Base-by-base conservation (phyloP, 2,888 invertebrate genomes). In the Elysia crispata region DNA sequence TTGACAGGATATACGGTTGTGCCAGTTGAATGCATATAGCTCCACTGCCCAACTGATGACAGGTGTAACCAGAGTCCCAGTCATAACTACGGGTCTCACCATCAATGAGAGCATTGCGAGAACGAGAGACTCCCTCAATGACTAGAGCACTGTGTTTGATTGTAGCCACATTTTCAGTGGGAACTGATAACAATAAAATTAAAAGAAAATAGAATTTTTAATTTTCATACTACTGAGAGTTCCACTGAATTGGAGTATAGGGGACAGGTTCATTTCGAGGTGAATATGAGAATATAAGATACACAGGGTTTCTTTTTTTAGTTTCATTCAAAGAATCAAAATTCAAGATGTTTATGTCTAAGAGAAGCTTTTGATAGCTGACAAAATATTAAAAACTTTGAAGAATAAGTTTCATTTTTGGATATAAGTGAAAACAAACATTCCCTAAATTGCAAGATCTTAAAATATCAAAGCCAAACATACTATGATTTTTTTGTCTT, bases 41-140 rank as follows among this genome's bases (percentile, higher is more conserved):
- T 81, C 99, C 98, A 85, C 97, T 91, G 49, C 92, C 92, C 77
- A 92, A 88, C 93, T 98, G 98, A 85, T 98, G 98, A 92, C 98
- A 98, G 5, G 98, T 98, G 93, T 98, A 99, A 83, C 98, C 98
- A 77, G 96, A 96, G 93, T 99, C 99, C 98, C 98, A 99, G 93
- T 99, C 98, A 93, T 99, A 99, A 93, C 96, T 96, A 89, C 95
- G 95, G 77, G 95, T 96, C 92, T 99, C 97, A 20, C 99, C 99
- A 94, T 99, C 98, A 81, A 99, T 94, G 18, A 99, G 94, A 0
- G 98, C 97, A 94, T 99, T 98, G 85, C 98, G 94, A 70, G 96
- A 96, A 18, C 99, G 95, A 89, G 95, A 95, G 13, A 99, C 99
- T 80, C 99, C 99, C 93, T 99, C 99, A 66, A 97, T 96, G 81